Base-by-base conservation (phyloP, 2,113 vertebrate species). In the Rhipidura dahli region DNA sequence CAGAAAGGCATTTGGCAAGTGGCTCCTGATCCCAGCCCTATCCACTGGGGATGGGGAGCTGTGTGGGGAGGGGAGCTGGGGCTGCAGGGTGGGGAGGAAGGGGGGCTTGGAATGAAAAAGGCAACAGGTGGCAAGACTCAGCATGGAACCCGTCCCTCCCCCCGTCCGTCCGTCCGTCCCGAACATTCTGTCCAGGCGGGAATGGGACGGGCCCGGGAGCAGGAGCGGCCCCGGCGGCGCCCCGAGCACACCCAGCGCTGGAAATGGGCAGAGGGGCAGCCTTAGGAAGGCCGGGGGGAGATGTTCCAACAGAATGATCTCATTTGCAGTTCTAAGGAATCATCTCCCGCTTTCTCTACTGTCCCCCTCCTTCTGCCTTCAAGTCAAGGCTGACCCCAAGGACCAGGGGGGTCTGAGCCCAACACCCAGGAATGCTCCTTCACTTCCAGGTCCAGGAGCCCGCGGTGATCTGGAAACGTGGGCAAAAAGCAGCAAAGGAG, bases 1-100 rank as follows among this genome's bases (percentile, higher is more conserved):
- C 54, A 49, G 71, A 96, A 97, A 96, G 94, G 94, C 97, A 98
- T 98, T 97, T 98, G 96, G 97, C 97, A 97, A 95, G 90, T 50
- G 72, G 17, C 37, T 86, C 10, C 96, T 23, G 93, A 75, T 96
- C 95, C 97, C 96, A 89, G 26, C 96, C 96, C 97, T 39, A 76
- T 94, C 95, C 96, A 86, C 87, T 90, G 94, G 97, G 96, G 97
- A 87, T 68, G 94, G 66, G 60, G 94, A 93, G 93, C 60, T 39
- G 63, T 60, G 66, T 61, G 83, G 93, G 92, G 94, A 95, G 96
- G 90, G 93, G 87, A 89, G 24, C 65, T 7, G 3, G 24, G 89
- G 83, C 56, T 49, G 94, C 83, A 89, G 96, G 78, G 72, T n/a
- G 77, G 87, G 90, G 94, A 92, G 63, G 85, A 72, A 91, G 77